Base-by-base conservation (phyloP, 2,888 invertebrate genomes). In the Diarsia brunnea region DNA sequence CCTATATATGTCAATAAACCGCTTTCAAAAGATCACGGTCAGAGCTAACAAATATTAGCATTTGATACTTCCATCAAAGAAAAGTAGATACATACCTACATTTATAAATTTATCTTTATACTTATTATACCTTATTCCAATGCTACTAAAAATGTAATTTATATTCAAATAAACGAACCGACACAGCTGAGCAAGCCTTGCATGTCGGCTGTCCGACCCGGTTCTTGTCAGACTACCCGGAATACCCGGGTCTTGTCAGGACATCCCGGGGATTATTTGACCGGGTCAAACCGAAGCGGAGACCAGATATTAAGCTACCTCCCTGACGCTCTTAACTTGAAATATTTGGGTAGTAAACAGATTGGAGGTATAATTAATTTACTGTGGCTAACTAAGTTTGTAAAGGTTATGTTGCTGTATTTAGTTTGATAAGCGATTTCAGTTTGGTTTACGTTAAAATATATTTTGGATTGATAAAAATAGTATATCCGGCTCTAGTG, bases 201-300 rank as follows among this genome's bases (percentile, higher is more conserved):
- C 84, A 75, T 84, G 88, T 87, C 68, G 69, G 38, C 82, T 82
- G 89, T 87, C 89, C 82, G 58, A 68, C 75, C 69, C 84, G 79
- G 69, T 78, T 69, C 89, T 79, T 80, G 87, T 81, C 85, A 60
- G 67, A 61, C 80, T 74, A 69, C 66, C 76, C 84, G 43, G 67
- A 68, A 68, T 65, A 69, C 71, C 78, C 84, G 78, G 67, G 75
- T 64, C 81, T 75, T 70, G 84, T 74, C 76, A 55, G 63, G 75
- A 74, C 75, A 67, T 72, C 69, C 74, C 78, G 73, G 64, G 89
- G 87, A 87, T 89, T 87, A 89, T 80, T 75, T 79, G 83, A 67
- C 75, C 84, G 75, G 85, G 47, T 72, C 88, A 75, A 51, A 79
- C 78, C 86, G 77, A 73, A 65, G n/a, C 63, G n/a, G 64, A 75